Conservation (phyloP, 2,113 vertebrate species). For the Ornithorhynchus anatinus region DNA sequence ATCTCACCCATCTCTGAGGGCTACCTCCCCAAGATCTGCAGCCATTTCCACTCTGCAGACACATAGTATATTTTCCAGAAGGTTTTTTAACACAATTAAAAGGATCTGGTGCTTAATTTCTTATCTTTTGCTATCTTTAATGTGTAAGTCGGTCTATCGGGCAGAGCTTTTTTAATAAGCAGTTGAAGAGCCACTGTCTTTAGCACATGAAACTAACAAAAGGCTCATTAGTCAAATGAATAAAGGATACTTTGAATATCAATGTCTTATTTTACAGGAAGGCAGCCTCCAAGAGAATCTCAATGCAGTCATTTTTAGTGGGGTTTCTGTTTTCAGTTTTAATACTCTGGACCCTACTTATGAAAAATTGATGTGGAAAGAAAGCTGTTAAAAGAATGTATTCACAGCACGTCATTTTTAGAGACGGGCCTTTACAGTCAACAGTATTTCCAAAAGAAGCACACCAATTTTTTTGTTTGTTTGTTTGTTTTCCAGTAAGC, state of each 20-base stretch:
- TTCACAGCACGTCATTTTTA: conserved; percentile 17
- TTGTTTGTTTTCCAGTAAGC: background rate
- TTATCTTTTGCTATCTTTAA: conserved; percentile 46
- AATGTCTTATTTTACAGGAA: conserved; percentile 51
- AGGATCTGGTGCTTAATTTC: conserved; percentile 45
- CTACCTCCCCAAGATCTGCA: conserved; percentile 21
- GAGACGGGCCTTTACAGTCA: background rate
- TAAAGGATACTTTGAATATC: conserved; percentile 55
- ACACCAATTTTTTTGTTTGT: background rate
- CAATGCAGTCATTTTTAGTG: conserved; percentile 24
- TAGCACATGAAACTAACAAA: conserved; percentile 61
- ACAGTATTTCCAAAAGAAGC: conserved; percentile 9
- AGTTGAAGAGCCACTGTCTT: conserved; percentile 53
- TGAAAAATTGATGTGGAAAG: conserved; percentile 53
- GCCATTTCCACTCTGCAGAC: conserved; percentile 17
- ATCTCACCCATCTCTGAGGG: conserved; percentile 25
- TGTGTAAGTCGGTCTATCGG: conserved; percentile 34
- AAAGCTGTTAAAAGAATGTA: conserved; percentile 39
- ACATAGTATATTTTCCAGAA: conserved; percentile 27
- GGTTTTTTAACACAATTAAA: conserved; percentile 38
- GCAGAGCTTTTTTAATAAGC: conserved; percentile 60
- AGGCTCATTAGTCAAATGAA: conserved; percentile 56
- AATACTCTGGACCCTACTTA: conserved; percentile 4
- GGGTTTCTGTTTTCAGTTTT: conserved; percentile 40
- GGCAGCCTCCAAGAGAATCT: conserved; percentile 41